Conservation (phyloP, 2,797 vertebrate species). For the Intellagama lesueurii region DNA sequence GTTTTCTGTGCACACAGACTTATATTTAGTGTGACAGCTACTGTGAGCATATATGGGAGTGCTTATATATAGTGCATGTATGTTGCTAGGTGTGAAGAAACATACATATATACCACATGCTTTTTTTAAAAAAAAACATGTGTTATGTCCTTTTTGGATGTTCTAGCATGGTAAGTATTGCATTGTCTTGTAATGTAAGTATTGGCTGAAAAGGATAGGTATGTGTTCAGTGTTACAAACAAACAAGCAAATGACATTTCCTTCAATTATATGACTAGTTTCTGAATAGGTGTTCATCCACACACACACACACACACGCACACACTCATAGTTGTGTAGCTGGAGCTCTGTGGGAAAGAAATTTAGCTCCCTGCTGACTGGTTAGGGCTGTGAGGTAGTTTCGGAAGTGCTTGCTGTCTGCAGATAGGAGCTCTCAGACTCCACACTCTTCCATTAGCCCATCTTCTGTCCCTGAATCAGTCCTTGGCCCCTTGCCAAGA, state of each 20-base stretch:
- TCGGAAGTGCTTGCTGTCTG: slow-evolving; percentile 63
- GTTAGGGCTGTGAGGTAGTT: slow-evolving; percentile 1
- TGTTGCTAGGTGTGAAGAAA: not conserved
- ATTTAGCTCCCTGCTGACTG: not conserved
- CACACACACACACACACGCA: no score
- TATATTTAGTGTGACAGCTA: not conserved
- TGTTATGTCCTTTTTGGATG: not conserved
- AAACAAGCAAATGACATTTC: no score
- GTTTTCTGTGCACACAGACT: not conserved
- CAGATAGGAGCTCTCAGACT: slow-evolving; percentile 67
- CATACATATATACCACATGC: not conserved
- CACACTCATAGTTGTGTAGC: not conserved
- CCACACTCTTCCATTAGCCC: slow-evolving; percentile 67
- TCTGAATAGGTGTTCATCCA: not conserved
- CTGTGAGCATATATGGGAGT: not conserved
- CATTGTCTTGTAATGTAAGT: not conserved
- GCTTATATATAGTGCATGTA: not conserved
- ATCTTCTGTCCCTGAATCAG: slow-evolving; percentile 77
- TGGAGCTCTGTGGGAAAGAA: not conserved
- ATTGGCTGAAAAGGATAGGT: no score
- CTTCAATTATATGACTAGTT: not conserved
- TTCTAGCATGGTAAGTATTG: not conserved
- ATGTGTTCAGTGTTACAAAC: not conserved
- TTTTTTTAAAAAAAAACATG: no score
- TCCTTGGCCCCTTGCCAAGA: slow-evolving; percentile 71